Evolutionary conservation across 2,888 invertebrate genomes (phyloP).

Genomic region (Agonopterix subpropinquella): DNA sequence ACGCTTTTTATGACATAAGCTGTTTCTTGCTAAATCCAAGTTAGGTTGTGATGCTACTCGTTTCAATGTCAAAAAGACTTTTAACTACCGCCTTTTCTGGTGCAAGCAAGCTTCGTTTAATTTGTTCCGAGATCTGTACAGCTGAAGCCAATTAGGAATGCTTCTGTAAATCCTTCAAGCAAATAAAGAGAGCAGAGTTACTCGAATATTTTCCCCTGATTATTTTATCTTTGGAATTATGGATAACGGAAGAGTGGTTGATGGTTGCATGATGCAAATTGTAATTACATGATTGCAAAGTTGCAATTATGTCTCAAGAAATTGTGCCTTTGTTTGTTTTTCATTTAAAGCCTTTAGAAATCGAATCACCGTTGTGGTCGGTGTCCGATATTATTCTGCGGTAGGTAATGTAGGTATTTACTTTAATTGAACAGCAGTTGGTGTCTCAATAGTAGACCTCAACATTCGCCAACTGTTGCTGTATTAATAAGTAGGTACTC

Average conservation of each 20-base stretch:
- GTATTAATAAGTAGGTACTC: constrained; percentile 3
- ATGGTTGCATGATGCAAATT: constrained; percentile 4
- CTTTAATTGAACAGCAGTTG: constrained; percentile 31
- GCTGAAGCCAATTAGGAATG: no score
- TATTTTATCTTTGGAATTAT: not conserved
- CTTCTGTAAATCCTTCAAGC: no score
- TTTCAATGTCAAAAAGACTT: not conserved
- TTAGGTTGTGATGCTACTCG: constrained; percentile 16
- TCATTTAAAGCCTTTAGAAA: constrained; percentile 1
- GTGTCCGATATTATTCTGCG: constrained; percentile 12
- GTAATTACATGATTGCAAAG: constrained; percentile 6
- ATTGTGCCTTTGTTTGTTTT: not conserved
- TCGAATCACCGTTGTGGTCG: constrained; percentile 3
- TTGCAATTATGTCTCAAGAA: constrained; percentile 1
- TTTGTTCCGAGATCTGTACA: no score
- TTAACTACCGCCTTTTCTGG: not conserved
- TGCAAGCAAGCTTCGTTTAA: no score
- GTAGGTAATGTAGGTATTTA: constrained; percentile 19
- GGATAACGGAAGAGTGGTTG: constrained; percentile 4
- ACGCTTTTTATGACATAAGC: constrained; percentile 34
- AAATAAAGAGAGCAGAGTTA: no score
- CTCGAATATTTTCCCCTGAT: no score
- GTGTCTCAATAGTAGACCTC: constrained; percentile 24
- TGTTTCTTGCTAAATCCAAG: constrained; percentile 35
- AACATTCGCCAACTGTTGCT: constrained; percentile 31